phyloP scores from a whole-genome alignment of 64 coral and sea anemone genomes.

The Astreopora myriophthalma region DNA sequence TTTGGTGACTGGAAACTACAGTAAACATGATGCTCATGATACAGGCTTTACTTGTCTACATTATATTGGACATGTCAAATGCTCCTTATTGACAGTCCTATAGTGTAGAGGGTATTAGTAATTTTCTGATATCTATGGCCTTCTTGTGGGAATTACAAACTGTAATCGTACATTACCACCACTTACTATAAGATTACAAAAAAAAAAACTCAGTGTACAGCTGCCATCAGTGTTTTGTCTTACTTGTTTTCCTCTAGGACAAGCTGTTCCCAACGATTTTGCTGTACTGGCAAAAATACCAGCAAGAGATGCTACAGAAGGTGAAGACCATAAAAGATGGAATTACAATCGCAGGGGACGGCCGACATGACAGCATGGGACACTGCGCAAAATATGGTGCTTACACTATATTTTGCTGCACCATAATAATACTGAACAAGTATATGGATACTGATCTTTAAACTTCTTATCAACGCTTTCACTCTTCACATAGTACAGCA shows the following conservation, averaged over 20 bases:
- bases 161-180: too few relatives aligned
- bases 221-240: too few relatives aligned
- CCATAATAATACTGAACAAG: background rate
- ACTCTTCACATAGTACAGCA: too few relatives aligned
- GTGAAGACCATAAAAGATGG: background rate
- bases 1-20: too few relatives aligned
- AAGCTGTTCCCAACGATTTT: background rate
- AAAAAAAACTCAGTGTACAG: too few relatives aligned
- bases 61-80: too few relatives aligned
- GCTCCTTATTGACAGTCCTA: too few relatives aligned
- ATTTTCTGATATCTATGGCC: background rate
- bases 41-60: too few relatives aligned
- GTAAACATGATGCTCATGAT: too few relatives aligned
- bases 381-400: conserved; percentile 22
- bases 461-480: background rate
- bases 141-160: too few relatives aligned
- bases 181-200: too few relatives aligned
- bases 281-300: conserved; percentile 2
- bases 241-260: background rate
- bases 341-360: background rate
- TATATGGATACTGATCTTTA: background rate
- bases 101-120: background rate
- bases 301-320: background rate
- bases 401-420: conserved; percentile 10
- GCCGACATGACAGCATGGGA: conserved; percentile 1